Evolutionary conservation across 2,888 invertebrate genomes (phyloP), one percentile per base, ranked within the genome.

Genomic region (Sarcophaga caerulescens): DNA sequence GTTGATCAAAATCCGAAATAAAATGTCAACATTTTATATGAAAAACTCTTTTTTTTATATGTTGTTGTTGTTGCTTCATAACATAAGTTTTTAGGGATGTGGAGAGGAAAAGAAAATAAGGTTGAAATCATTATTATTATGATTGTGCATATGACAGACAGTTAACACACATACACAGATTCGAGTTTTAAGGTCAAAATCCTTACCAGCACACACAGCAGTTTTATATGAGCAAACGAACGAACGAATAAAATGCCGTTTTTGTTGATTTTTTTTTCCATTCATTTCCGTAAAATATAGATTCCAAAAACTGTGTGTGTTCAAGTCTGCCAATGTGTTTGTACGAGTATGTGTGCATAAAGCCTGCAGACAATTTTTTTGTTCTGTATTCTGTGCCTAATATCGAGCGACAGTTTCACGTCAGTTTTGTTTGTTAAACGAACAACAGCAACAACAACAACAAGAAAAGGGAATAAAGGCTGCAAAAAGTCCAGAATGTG

Each of bases 111-210:
- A 62, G 21, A 3, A 68, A 66, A 35, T 23, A 80, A 59, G 25
- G 21, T 63, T 74, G 68, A 74, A 73, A 63, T 74, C 52, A 52
- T 52, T 52, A 52, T 52, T 52, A 17, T 52, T 52, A 52, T 52
- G 71, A 63, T 83, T 73, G 71, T 76, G 68, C 79, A 62, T 77
- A 47, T 80, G 77, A 83, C 85, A 83, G 77, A 83, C 85, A 83
- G 80, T 83, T 85, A 83, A 74, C 83, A 83, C 66, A 76, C 71
- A 77, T 84, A 57, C 57, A 52, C 52, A 68, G 73, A 62, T 52
- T 14, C 17, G 14, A 52, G 12, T 85, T 84, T 85, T 85, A 85
- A 85, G 83, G 85, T 85, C 85, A 81, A 85, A 85, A 85, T 83
- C 83, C 83, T 85, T 77, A 81, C 44, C 83, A 80, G 65, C 35